A percentile compares a stretch with the other conserved stretches of the same genome.
Conservation (phyloP, 2,797 vertebrate species). For the Myotis pilosus region DNA sequence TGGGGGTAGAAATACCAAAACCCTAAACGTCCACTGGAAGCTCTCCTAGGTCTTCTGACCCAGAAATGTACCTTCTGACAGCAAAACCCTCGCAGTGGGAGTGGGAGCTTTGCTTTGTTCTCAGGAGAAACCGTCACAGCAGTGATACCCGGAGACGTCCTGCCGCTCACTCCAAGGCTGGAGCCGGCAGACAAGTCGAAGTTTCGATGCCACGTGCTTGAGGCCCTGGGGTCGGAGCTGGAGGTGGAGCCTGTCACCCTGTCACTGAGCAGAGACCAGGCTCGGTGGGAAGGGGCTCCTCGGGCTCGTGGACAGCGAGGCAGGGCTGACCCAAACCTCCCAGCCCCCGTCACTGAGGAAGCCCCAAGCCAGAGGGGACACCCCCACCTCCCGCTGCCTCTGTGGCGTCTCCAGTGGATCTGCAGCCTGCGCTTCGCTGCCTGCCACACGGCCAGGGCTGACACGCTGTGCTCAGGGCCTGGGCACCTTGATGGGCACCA, state of each 20-base stretch:
- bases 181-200: not conserved
- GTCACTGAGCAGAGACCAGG: not conserved
- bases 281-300: not conserved
- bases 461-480: not conserved
- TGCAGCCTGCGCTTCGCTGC: not conserved
- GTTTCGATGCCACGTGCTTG: not conserved
- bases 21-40: not conserved
- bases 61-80: not conserved
- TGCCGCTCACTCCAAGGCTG: accelerated
- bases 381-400: not conserved
- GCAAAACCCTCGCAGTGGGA: too few relatives aligned
- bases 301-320: accelerated
- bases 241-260: not conserved
- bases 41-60: not conserved
- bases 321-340: not conserved
- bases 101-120: not conserved
- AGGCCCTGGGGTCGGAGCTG: not conserved
- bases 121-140: not conserved
- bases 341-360: not conserved
- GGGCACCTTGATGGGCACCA: not conserved
- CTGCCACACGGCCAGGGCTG: not conserved
- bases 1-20: not conserved
- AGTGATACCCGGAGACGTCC: accelerated
- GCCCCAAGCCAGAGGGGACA: not conserved
- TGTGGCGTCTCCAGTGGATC: not conserved